Evolutionary conservation across 2,113 vertebrate species (phyloP).

Genomic region (Chinchilla lanigera): DNA sequence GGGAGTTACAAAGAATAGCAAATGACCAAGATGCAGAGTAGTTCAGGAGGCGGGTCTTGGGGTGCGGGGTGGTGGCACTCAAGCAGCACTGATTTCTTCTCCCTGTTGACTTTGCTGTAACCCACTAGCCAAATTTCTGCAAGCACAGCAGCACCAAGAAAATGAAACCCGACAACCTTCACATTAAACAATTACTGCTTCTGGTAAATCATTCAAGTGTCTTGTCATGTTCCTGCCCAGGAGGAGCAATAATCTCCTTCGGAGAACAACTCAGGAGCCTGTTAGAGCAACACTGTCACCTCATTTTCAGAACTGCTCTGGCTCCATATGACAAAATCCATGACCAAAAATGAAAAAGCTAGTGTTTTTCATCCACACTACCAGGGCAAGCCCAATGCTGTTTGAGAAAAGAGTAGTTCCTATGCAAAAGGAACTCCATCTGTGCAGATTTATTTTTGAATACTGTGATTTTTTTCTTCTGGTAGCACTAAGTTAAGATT

Average conservation of each 20-base stretch:
- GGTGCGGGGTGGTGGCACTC: not conserved
- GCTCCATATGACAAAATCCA: slow-evolving; percentile 75
- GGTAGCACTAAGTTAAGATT: slow-evolving; percentile 17
- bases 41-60: not conserved
- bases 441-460: not conserved
- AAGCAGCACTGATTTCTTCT: slow-evolving; percentile 50
- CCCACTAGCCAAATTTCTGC: slow-evolving; percentile 63
- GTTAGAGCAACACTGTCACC: slow-evolving; percentile 44
- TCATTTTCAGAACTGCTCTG: slow-evolving; percentile 38
- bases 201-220: slow-evolving; percentile 69
- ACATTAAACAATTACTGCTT: slow-evolving; percentile 68
- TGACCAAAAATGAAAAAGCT: slow-evolving; percentile 54
- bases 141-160: slow-evolving; percentile 59
- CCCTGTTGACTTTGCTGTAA: slow-evolving; percentile 5
- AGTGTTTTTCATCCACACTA: not conserved
- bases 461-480: not conserved
- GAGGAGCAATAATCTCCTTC: slow-evolving; percentile 22
- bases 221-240: slow-evolving; percentile 46
- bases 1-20: not conserved
- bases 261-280: slow-evolving; percentile 47
- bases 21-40: not conserved
- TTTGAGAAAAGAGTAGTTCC: not conserved
- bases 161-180: slow-evolving; percentile 61
- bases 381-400: not conserved
- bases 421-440: not conserved